phyloP scores from a whole-genome alignment of 2,113 vertebrate species.

The Neodontobutis hainanensis region DNA sequence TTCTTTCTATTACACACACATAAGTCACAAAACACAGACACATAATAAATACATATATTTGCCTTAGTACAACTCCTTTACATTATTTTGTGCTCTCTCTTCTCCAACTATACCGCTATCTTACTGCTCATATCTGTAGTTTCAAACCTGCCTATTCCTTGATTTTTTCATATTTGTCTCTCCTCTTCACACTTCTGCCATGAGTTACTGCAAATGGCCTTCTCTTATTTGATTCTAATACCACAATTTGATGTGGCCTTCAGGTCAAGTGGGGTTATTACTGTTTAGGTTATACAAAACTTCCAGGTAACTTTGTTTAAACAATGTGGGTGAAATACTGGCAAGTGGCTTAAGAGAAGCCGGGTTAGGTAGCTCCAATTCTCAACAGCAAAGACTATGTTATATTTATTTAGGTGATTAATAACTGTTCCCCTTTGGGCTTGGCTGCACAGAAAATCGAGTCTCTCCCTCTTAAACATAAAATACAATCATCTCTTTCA shows the following conservation, averaged over 20 bases:
- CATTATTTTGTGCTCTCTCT: no score
- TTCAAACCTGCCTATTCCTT: no score
- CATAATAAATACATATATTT: no score
- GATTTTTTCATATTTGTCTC: no score
- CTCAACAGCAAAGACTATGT: conserved; percentile 42
- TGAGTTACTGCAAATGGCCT: not conserved
- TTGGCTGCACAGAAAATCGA: conserved; percentile 55
- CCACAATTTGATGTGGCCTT: not conserved
- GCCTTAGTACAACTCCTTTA: no score
- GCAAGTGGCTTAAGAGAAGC: conserved; percentile 29
- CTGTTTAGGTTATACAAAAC: not conserved
- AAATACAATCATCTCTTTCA: conserved; percentile 47
- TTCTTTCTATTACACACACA: no score
- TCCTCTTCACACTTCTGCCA: no score
- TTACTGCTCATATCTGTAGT: no score
- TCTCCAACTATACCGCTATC: no score
- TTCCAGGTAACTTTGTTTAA: not conserved
- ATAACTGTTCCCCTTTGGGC: conserved; percentile 46
- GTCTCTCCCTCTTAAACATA: conserved; percentile 55
- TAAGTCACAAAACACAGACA: no score
- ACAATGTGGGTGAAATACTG: conserved; percentile 5
- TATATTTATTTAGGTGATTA: conserved; percentile 73
- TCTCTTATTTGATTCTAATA: not conserved
- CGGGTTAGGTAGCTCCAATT: conserved; percentile 15
- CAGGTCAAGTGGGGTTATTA: not conserved